A percentile compares a stretch with the other conserved stretches of the same genome.
Evolutionary conservation across 2,797 vertebrate species (phyloP).

Genomic region (Sus cebifrons): DNA sequence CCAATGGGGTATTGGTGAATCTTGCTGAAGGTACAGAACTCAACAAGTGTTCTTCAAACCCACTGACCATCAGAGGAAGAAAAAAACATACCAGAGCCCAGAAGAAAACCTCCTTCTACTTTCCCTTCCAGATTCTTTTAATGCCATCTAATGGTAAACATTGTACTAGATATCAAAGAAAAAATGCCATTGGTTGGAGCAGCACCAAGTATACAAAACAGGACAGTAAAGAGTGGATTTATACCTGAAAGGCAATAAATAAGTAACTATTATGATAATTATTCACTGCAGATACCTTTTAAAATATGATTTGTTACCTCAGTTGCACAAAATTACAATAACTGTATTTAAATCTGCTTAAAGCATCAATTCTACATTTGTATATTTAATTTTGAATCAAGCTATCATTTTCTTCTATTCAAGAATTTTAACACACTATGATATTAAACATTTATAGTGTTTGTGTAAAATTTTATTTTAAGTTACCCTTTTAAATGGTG

Average conservation of each 20-base stretch:
- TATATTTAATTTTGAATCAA: constrained; percentile 69
- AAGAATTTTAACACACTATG: background rate
- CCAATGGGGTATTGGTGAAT: background rate
- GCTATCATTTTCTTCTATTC: constrained; percentile 22
- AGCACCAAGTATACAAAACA: background rate
- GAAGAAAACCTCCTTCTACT: background rate
- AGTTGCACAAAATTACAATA: constrained; percentile 50
- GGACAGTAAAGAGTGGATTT: background rate
- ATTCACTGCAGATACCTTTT: constrained; percentile 11
- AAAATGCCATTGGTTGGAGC: background rate
- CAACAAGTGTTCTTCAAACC: background rate
- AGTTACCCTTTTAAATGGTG: constrained; percentile 25
- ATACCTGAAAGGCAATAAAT: background rate
- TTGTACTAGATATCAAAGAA: background rate
- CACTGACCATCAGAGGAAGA: background rate
- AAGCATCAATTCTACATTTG: constrained; percentile 27
- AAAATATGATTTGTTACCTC: constrained; percentile 30
- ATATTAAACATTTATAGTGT: constrained; percentile 15
- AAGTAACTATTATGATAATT: background rate
- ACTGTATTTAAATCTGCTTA: constrained; percentile 40
- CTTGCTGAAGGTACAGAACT: background rate
- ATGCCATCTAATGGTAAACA: background rate
- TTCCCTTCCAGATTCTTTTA: background rate
- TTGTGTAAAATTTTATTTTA: constrained; percentile 56
- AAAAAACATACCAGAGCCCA: background rate